Evolutionary conservation across 1,140 invertebrate genomes (phyloP), one percentile per base, ranked within the genome.

Genomic region (Thereuonema tuberculata): DNA sequence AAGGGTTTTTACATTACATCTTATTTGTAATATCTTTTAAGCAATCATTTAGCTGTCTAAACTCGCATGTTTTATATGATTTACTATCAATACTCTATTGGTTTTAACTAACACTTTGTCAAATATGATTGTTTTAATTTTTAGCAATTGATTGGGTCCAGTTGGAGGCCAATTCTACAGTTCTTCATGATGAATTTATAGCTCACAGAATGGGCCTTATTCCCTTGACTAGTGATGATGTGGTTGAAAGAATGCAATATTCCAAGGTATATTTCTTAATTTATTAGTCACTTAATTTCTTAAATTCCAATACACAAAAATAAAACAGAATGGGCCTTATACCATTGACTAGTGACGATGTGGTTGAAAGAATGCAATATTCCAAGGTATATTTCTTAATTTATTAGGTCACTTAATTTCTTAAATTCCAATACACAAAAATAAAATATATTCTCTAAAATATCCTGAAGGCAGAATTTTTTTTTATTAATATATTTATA

Each of bases 141-240:
- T n/a, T 92, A 82, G 96, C 96, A n/a, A 99, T 99, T 64, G 97
- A 99, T 77, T 99, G 95, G 96, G 91, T 99, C 15, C 95, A 99
- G 74, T 79, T 99, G 56, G 95, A 99, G 76, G 87, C 91, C 0
- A 99, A 99, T 76, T 97, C 95, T 0, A 95, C 94, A 21, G 95
- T 99, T 52, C 75, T 99, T 0, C 95, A 94, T 75, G 97, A 99
- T 73, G 97, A 99, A 77, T 99, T 99, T 73, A 79, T 99, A 55
- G 91, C 97, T 15, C 95, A 99, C 69, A 81, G 97, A 60, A 89
- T 99, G 69, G 97, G 97, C 25, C 80, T 99, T 27, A 97, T 99
- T 70, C 97, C 96, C 0, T 77, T 99, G 0, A 96, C 93, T 58
- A 93, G 89, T 27, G 95, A 99, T 73, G 94, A 98, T 67, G 86